phyloP scores from a whole-genome alignment of 2,888 invertebrate genomes.

The Phyllotreta cruciferae region DNA sequence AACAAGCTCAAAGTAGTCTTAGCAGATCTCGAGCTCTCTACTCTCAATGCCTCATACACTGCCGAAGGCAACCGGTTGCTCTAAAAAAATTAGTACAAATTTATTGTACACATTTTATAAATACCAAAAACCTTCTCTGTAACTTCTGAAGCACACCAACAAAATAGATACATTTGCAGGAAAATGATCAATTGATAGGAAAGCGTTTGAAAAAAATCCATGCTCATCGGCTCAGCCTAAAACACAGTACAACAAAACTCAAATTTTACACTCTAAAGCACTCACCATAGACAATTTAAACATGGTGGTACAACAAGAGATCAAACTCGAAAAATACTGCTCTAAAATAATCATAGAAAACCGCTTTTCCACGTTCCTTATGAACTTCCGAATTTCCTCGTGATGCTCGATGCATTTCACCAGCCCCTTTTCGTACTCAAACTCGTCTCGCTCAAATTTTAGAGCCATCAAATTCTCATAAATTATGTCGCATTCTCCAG shows the following conservation, averaged over 20 bases:
- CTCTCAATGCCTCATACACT: conserved; percentile 16
- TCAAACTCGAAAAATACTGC: conserved; percentile 27
- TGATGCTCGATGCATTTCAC: conserved; percentile 30
- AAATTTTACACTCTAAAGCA: not conserved
- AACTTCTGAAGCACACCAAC: conserved; percentile 29
- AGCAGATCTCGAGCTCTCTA: conserved; percentile 9
- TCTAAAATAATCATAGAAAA: conserved; percentile 24
- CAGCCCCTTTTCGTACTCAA: conserved; percentile 13
- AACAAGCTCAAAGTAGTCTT: conserved; percentile 13
- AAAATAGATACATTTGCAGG: conserved; percentile 28
- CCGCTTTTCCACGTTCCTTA: conserved; percentile 23
- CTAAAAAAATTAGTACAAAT: conserved; percentile 9
- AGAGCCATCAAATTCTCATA: conserved; percentile 26
- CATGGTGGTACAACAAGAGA: conserved; percentile 35
- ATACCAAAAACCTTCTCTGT: conserved; percentile 24
- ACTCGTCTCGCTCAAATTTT: conserved; percentile 12
- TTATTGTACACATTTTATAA: not conserved
- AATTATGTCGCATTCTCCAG: conserved; percentile 31
- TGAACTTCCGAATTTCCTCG: conserved; percentile 30
- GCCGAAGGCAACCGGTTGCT: conserved; percentile 11
- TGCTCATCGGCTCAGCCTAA: conserved; percentile 30
- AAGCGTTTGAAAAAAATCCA: conserved; percentile 28
- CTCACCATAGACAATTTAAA: conserved; percentile 35
- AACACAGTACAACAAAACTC: not conserved
- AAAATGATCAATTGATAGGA: conserved; percentile 25